These are phyloP conservation scores for Sycon ciliatum DNA, from an alignment of 37 sponge, comb jelly and placozoan genomes.

Conservation along the genomic window DNA sequence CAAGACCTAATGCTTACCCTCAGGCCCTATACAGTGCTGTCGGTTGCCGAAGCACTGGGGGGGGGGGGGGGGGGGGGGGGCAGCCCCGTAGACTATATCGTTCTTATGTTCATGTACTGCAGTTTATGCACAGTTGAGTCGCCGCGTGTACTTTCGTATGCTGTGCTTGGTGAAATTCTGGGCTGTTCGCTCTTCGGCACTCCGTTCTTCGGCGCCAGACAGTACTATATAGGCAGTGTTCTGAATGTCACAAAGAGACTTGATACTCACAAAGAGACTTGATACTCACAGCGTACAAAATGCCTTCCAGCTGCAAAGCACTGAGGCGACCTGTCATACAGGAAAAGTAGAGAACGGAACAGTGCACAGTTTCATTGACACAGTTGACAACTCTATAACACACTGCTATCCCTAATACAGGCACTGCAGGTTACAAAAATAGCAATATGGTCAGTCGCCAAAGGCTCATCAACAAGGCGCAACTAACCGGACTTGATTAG, in stretches of 20 bases:
- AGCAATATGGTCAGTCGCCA: not conserved
- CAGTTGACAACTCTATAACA: not conserved
- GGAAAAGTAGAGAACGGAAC: not conserved
- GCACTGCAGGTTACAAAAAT: not conserved
- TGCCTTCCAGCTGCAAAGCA: constrained; percentile 45
- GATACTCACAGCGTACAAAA: constrained; percentile 34
- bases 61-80: not conserved
- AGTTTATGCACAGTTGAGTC: not conserved
- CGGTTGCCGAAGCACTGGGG: too few relatives aligned
- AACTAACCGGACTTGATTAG: not conserved
- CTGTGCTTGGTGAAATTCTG: too few relatives aligned
- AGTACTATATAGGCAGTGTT: too few relatives aligned
- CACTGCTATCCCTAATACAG: not conserved
- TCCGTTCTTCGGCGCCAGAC: too few relatives aligned
- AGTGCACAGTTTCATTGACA: too few relatives aligned
- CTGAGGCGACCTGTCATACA: constrained; percentile 22
- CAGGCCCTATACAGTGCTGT: too few relatives aligned
- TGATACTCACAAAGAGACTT: not conserved
- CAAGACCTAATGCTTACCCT: too few relatives aligned
- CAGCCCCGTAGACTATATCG: not conserved
- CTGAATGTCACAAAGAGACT: not conserved
- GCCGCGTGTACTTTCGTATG: not conserved
- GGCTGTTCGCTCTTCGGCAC: too few relatives aligned
- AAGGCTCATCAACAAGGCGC: not conserved
- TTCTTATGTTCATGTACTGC: not conserved